Base-by-base conservation (phyloP, 1,140 invertebrate species). In the Pseudomyrmex flavicornis region DNA sequence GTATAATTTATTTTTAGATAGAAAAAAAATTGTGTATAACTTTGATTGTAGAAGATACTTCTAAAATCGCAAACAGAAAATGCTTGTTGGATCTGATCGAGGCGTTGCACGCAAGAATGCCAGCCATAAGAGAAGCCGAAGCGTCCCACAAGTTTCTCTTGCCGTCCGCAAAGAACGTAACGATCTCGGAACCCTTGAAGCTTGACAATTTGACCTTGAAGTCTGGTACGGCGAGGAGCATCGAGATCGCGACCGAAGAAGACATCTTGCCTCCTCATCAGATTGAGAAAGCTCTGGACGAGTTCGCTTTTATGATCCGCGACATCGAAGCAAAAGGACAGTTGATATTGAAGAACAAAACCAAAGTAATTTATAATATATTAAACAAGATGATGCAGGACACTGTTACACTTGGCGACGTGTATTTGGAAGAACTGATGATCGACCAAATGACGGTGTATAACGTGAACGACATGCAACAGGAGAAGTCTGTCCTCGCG, bases 401-500 rank as follows among this genome's bases (percentile, higher is more conserved):
- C 15, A 17, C 77, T 0, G 61, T 90, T 8, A 0, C 75, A 9
- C 35, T 90, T 15, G 61, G 58, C 0, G 66, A 89, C 58, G 83
- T 79, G 1, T 68, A 73, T 22, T 48, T 91, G 2, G 58, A 87
- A 35, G 48, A 86, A 5, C 12, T 92, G 56, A 13, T 79, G 5
- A 83, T 90, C 15, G 85, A 91, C 65, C 73, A 54, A 0, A 48
- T 91, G n/a, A 1, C 73, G 2, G 82, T 89, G 12, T 72, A 88
- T 52, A 68, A 52, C 13, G 50, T 52, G 50, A 52, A 13, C 50
- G 50, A 52, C 50, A 22, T 79, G 56, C 22, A 12, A n/a, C 62
- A 52, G 9, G 48, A 61, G 0, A 50, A 84, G 5, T 13, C 52
- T 5, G 59, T 86, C 10, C 63, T 72, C 2, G 15, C 2, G 46